Evolutionary conservation across 2,797 vertebrate species (phyloP).

Genomic region (Apogon talboti): DNA sequence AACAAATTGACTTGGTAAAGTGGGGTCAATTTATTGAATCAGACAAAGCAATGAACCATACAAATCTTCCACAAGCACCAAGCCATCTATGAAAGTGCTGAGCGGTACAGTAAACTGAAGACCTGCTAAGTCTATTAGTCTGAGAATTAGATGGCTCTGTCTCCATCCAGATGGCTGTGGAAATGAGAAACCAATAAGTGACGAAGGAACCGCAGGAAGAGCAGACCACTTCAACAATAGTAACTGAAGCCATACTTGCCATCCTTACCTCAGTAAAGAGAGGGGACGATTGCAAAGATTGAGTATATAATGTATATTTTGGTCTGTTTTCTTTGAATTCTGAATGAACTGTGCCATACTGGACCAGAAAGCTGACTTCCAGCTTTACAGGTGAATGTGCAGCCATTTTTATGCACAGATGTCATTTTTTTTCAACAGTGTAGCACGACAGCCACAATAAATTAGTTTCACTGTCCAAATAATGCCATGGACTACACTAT

Average conservation of each 20-base stretch:
- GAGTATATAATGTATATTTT: no score
- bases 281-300: no score
- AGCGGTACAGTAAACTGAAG: conserved; percentile 44
- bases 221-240: conserved; percentile 8
- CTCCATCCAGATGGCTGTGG: conserved; percentile 36
- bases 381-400: not conserved
- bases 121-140: conserved; percentile 64
- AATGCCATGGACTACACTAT: no score
- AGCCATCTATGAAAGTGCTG: conserved; percentile 44
- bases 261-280: not conserved
- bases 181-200: conserved; percentile 49
- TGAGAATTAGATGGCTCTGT: conserved; percentile 13
- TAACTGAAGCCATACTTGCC: conserved; percentile 5
- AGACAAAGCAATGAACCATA: conserved; percentile 30
- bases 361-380: no score
- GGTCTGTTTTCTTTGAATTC: no score
- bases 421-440: not conserved
- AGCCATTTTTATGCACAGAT: not conserved
- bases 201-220: conserved; percentile 40
- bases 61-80: conserved; percentile 7
- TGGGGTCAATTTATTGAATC: conserved; percentile 51
- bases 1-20: not conserved
- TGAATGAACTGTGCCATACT: no score
- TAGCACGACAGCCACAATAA: no score
- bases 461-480: no score